Evolutionary conservation across 2,797 vertebrate species (phyloP), one percentile per base, ranked within the genome.

Genomic region (Melanotaenia pygmaea): DNA sequence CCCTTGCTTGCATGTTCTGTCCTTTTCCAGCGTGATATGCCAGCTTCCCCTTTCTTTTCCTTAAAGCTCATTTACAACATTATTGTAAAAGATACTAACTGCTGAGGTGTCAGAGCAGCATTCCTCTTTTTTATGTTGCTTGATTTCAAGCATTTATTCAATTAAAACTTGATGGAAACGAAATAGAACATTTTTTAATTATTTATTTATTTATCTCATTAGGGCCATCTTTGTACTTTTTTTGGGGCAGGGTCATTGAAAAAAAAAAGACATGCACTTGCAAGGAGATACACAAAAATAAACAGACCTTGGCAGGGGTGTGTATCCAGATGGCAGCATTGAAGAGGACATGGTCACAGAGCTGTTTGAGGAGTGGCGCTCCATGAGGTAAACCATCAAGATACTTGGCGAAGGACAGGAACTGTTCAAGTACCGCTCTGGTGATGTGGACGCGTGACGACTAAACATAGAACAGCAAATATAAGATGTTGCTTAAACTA

Each of bases 391-490:
- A 94, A 59, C 97, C 98, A 76, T 99, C 98, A 72, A 99, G 95
- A 89, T 99, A 99, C 86, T 99, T 99, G 45, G 98, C 97, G 80
- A 99, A 99, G 54, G 97, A 99, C 82, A 99, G 92, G 93, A 99
- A 99, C 71, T 99, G 98, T 80, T 99, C 98, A 81, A 99, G 89
- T 45, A 99, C 98, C 0, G 97, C 97, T 91, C 98, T 94, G 70
- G 97, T 98, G 94, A 99, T 98, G 90, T 99, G 98, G 80, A 97
- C 94, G 76, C 98, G 95, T 24, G 97, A 98, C 4, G 98, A 99
- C 98, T 99, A 82, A 20, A 78, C 20, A 35, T 54, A 67, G 37
- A 51, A 74, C 1, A 12, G 8, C 16, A 72, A 24, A 56, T 1
- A 14, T 24, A 4, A 6, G 26, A 8, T 2, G 67, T 34, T 62